Evolutionary conservation across 2,113 vertebrate genomes (phyloP).

Genomic region (Elaphurus davidianus): DNA sequence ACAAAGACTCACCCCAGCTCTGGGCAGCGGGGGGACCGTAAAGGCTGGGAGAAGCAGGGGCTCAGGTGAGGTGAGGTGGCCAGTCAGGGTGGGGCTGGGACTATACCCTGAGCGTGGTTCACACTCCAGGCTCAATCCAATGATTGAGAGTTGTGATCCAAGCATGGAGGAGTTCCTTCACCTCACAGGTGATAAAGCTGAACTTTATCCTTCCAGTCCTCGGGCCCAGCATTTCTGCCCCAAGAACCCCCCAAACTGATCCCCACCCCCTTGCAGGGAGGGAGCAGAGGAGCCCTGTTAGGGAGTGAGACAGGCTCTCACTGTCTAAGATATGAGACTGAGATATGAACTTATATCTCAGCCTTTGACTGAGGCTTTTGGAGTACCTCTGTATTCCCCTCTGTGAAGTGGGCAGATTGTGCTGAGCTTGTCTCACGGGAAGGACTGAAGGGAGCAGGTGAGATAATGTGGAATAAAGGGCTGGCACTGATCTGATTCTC

Average conservation of each 20-base stretch:
- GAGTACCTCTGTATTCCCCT: not conserved
- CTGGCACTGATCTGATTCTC: not conserved
- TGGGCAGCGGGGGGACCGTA: not conserved
- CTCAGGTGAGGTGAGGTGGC: not conserved
- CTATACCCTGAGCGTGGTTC: too few species aligned
- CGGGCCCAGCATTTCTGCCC: rapidly evolving
- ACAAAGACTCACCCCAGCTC: not conserved
- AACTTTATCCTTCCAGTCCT: not conserved
- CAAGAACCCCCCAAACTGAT: not conserved
- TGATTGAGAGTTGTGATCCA: not conserved
- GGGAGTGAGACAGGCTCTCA: not conserved
- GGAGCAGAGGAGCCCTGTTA: not conserved
- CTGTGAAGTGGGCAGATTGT: not conserved
- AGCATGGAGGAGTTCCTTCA: not conserved
- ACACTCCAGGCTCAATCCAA: not conserved
- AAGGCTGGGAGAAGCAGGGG: not conserved
- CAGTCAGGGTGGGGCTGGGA: not conserved
- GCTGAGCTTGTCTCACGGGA: not conserved
- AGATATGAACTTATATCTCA: not conserved
- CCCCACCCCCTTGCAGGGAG: not conserved
- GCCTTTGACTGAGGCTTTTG: not conserved
- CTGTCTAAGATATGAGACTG: not conserved
- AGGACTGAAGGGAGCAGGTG: too few species aligned
- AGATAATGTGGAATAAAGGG: not conserved
- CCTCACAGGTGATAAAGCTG: not conserved